Conservation (phyloP, 35 echinoderm and acorn worm genomes). For the Diadema setosum region DNA sequence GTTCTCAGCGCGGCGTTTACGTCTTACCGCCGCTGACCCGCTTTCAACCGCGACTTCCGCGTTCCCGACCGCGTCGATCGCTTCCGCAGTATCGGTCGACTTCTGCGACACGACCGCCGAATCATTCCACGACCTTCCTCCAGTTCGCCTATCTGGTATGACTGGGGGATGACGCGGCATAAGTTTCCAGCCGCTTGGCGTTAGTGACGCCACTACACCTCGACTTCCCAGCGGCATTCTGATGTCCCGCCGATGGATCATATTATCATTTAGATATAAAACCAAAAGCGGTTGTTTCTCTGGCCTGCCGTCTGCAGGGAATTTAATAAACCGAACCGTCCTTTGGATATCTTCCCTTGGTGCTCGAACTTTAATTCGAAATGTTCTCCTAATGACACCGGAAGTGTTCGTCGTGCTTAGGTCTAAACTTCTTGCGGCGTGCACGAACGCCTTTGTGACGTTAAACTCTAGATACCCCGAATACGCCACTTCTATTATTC, state of each 20-base stretch:
- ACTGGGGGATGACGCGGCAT: background rate
- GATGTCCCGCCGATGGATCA: background rate
- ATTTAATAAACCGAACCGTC: constrained; percentile 29
- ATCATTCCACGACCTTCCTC: background rate
- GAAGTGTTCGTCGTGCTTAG: background rate
- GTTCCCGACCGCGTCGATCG: background rate
- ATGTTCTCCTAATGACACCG: background rate
- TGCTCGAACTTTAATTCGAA: constrained; percentile 30
- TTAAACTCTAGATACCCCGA: constrained; percentile 59
- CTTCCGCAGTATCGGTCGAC: background rate
- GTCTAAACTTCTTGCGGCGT: background rate
- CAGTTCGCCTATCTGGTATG: background rate
- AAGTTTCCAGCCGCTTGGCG: background rate
- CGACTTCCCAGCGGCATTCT: background rate
- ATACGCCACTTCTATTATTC: background rate
- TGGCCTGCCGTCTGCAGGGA: constrained; percentile 19
- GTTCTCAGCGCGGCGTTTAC: background rate
- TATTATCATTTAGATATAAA: constrained; percentile 59
- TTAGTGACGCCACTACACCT: background rate
- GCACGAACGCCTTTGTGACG: constrained; percentile 21
- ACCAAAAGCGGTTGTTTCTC: constrained; percentile 51
- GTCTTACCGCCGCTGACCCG: background rate
- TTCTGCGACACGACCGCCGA: background rate
- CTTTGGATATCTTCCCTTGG: background rate
- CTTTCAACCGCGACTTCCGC: background rate